Evolutionary conservation across 2,113 vertebrate species (phyloP), one percentile per base, ranked within the genome.

Genomic region (Lampris incognitus): DNA sequence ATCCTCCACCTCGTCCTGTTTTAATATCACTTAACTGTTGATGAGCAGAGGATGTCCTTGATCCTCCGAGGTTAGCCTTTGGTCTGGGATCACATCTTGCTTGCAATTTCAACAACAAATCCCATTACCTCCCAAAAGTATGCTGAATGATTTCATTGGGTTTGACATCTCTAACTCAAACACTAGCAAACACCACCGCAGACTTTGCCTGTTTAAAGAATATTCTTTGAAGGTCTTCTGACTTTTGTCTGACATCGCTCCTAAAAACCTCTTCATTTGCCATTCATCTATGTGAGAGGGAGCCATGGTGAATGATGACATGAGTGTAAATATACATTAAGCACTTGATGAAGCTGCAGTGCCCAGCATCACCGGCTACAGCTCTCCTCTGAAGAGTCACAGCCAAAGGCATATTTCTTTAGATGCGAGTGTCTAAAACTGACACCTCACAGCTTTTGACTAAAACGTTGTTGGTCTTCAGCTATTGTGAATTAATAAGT

Each of bases 261-360:
- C 59, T 9, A 56, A 78, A 84, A 78, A 56, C 71, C 69, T 48
- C 73, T 82, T 78, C 63, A 75, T 87, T 82, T 82, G 58, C 46
- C 52, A 37, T 84, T 70, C 48, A 65, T 10, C 38, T 57, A n/a
- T 58, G 72, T 67, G 76, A 70, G 83, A 69, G 57, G 41, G 39
- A 79, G 77, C 79, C 4, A 4, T 64, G 59, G 70, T 73, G 83
- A 72, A 4, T 64, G 59, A 67, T 73, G 83, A 72, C 60, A 81
- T 60, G 40, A 82, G 65, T 76, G 76, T 5, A 75, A 39, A 51
- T 65, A 63, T 73, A 74, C 46, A 74, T 81, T 77, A 5, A 54
- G 72, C 62, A 61, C 71, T 62, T 87, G 87, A 89, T 88, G 84
- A 88, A 89, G 87, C 87, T 52, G 60, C 70, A 48, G 72, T 5